Evolutionary conservation across 2,888 invertebrate species (phyloP), one percentile per base, ranked within the genome.

Genomic region (Blastobasis adustella): DNA sequence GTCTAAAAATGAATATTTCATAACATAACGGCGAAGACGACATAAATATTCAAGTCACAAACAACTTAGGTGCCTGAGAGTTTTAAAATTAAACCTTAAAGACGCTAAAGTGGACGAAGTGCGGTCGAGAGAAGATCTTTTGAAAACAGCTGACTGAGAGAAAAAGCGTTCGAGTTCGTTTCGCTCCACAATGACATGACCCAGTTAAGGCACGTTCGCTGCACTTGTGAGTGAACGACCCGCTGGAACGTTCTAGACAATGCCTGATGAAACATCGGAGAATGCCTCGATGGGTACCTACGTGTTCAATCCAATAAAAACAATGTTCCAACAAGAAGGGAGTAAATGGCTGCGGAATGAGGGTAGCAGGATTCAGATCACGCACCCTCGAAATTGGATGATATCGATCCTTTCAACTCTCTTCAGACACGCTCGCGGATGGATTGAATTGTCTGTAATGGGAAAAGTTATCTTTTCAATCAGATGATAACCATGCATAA

Each of bases 101-200:
- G 23, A 23, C 23, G 23, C 23, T 23, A 3, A 23, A 23, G 23
- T 47, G 47, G 49, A 53, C 51, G 51, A 52, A 55, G 50, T 52
- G 47, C 47, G 48, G 10, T 8, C 4, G 39, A 23, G 37, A 23
- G 23, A 36, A 47, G 54, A 48, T 52, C 53, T 47, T 53, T 56
- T 49, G 46, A 60, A 58, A 58, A 58, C 52, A 54, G 65, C 58
- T 58, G 59, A 58, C 58, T 58, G 53, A 54, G 23, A 23, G 55
- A 62, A 64, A 47, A 64, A 58, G 49, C 45, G 49, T 42, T 49
- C 51, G 58, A 61, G 57, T 52, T 49, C 49, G 52, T 51, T 49
- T 51, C 46, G 49, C 57, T 56, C 39, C 48, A 59, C 49, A 59
- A 59, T 59, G 56, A 58, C 57, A 58, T 63, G 67, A 63, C 67